A percentile compares a stretch with the other conserved stretches of the same genome.
These are phyloP conservation scores for Cacoxenus indagator DNA, from an alignment of 2,888 invertebrate genomes.

Conservation along the genomic window DNA sequence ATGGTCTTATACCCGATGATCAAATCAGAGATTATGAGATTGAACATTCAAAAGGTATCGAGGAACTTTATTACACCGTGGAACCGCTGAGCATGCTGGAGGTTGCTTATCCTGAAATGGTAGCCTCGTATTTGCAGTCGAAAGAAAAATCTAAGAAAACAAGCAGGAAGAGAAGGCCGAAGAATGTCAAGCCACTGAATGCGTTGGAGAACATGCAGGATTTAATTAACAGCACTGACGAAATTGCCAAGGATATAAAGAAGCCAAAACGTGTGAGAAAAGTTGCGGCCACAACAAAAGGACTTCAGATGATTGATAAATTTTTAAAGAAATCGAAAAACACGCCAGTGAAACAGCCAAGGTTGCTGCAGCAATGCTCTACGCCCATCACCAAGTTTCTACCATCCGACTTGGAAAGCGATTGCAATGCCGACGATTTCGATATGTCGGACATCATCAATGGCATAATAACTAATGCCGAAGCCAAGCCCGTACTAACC, in stretches of 20 bases:
- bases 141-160: conserved; percentile 73
- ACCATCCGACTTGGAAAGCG: conserved; percentile 65
- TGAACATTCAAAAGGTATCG: conserved; percentile 71
- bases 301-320: conserved; percentile 66
- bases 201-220: conserved; percentile 51
- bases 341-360: conserved; percentile 43
- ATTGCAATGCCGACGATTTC: conserved; percentile 67
- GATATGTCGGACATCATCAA: conserved; percentile 74
- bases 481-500: conserved; percentile 38
- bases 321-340: conserved; percentile 48
- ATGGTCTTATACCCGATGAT: conserved; percentile 75
- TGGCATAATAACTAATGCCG: conserved; percentile 68
- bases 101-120: conserved; percentile 76
- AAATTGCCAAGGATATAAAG: conserved; percentile 51
- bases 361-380: conserved; percentile 57
- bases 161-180: conserved; percentile 38
- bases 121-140: conserved; percentile 74
- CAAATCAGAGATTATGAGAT: conserved; percentile 72
- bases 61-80: conserved; percentile 76
- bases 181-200: conserved; percentile 47
- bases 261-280: conserved; percentile 43
- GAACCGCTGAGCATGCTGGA: conserved; percentile 79
- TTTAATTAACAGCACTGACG: conserved; percentile 52
- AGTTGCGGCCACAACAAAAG: conserved; percentile 63
- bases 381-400: conserved; percentile 60